These are phyloP conservation scores for Bagarius yarrelli DNA, from an alignment of 2,113 vertebrate species.

Conservation along the genomic window DNA sequence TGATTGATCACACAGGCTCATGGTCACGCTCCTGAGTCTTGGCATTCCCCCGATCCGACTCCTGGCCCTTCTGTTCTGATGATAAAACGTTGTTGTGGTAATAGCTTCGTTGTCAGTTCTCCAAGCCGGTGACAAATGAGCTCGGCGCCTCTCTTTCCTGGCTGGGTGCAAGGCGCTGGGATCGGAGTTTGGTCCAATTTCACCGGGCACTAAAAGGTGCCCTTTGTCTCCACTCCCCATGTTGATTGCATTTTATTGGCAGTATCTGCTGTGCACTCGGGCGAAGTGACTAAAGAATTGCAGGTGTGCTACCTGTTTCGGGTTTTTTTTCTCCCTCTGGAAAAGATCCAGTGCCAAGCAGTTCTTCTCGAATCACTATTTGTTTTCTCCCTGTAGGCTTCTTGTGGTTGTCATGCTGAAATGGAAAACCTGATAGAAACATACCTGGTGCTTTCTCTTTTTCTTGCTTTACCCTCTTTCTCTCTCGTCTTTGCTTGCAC, in stretches of 20 bases:
- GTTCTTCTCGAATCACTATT: conserved; percentile 41
- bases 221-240: conserved; percentile 60
- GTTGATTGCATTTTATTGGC: conserved; percentile 60
- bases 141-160: conserved; percentile 52
- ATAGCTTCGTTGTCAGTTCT: conserved; percentile 67
- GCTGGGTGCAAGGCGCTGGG: conserved; percentile 39
- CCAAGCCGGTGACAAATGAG: conserved; percentile 67
- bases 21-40: conserved; percentile 35
- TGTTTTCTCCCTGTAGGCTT: conserved; percentile 32
- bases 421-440: conserved; percentile 20
- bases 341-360: conserved; percentile 21
- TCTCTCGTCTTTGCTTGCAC: not conserved
- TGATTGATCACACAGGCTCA: conserved; percentile 59
- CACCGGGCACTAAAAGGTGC: conserved; percentile 58
- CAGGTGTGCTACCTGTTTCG: conserved; percentile 31
- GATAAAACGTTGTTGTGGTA: conserved; percentile 67
- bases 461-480: not conserved
- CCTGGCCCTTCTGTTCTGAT: conserved; percentile 60
- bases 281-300: conserved; percentile 45
- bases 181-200: conserved; percentile 56
- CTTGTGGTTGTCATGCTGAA: conserved; percentile 22
- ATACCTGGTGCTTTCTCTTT: not conserved
- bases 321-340: not conserved
- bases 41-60: conserved; percentile 42
- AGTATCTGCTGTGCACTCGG: conserved; percentile 54